Evolutionary conservation across 2,888 invertebrate genomes (phyloP).

Genomic region (Pristionchus exspectatus): DNA sequence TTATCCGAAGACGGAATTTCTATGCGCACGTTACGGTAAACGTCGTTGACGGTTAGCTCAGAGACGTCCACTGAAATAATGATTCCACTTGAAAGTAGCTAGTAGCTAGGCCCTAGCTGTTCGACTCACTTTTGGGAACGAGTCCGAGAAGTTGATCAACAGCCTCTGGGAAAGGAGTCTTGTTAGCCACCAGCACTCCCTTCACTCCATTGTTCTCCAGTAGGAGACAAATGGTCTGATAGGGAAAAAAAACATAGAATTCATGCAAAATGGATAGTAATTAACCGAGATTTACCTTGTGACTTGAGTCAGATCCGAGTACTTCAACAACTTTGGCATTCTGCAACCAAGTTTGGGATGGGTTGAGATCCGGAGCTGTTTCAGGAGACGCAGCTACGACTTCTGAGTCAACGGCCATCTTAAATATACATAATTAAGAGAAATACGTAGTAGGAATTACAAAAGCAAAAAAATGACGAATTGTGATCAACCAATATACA

Average conservation of each 20-base stretch:
- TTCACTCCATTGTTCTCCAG: slow-evolving; percentile 68
- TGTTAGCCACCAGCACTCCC: slow-evolving; percentile 72
- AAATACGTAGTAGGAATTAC: not conserved
- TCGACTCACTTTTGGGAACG: slow-evolving; percentile 20
- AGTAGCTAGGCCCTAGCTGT: not conserved
- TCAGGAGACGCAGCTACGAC: slow-evolving; percentile 6
- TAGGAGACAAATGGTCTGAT: slow-evolving; percentile 69
- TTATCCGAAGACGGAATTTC: slow-evolving; percentile 32
- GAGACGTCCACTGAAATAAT: slow-evolving; percentile 33
- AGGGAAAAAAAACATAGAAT: not conserved
- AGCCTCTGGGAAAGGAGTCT: slow-evolving; percentile 74
- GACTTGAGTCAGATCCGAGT: slow-evolving; percentile 68
- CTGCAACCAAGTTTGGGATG: slow-evolving; percentile 57
- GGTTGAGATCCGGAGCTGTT: not conserved
- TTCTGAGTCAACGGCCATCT: slow-evolving; percentile 44
- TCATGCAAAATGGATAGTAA: not conserved
- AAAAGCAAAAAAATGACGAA: not conserved
- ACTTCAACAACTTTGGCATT: slow-evolving; percentile 67
- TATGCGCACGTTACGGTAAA: slow-evolving; percentile 71
- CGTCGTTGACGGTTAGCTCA: slow-evolving; percentile 71
- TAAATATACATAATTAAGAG: not conserved
- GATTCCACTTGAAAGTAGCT: not conserved
- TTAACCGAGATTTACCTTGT: slow-evolving; percentile 64
- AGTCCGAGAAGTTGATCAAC: slow-evolving; percentile 42
- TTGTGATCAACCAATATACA: not conserved